Evolutionary conservation across 2,797 vertebrate species (phyloP).

Genomic region (Danio albolineatus): DNA sequence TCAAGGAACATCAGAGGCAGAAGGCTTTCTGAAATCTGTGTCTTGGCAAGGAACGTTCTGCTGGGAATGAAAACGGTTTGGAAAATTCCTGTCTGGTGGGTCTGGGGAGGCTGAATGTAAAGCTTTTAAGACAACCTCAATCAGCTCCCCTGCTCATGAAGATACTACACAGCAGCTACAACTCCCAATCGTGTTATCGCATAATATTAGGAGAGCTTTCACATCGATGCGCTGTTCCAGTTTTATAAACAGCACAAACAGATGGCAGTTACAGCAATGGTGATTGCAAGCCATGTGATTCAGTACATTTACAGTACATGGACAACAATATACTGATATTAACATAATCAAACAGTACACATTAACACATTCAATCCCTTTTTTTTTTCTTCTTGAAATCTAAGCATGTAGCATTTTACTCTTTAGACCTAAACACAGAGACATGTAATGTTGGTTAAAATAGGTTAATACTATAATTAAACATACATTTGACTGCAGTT

Average conservation of each 20-base stretch:
- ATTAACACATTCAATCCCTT: too few species aligned
- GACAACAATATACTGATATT: too few species aligned
- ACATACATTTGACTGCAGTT: too few species aligned
- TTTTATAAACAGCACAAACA: conserved; percentile 54
- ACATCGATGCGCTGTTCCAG: conserved; percentile 56
- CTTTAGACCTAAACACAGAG: too few species aligned
- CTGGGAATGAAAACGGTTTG: conserved; percentile 66
- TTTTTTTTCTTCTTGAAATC: too few species aligned
- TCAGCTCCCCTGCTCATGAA: conserved; percentile 62
- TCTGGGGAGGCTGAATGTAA: conserved; percentile 58
- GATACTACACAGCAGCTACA: conserved; percentile 55
- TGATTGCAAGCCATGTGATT: background rate
- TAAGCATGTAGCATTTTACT: too few species aligned
- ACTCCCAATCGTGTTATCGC: conserved; percentile 62
- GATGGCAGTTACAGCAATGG: conserved; percentile 34
- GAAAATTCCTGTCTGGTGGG: conserved; percentile 62
- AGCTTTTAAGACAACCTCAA: conserved; percentile 72
- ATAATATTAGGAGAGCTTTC: conserved; percentile 55
- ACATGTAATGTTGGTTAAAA: too few species aligned
- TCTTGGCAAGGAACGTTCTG: conserved; percentile 63
- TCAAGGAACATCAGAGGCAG: conserved; percentile 64
- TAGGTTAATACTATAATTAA: too few species aligned
- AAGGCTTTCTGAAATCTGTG: conserved; percentile 61
- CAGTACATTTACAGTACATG: background rate
- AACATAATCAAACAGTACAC: too few species aligned